phyloP scores from a whole-genome alignment of 2,113 vertebrate genomes.

The Tursiops truncatus region DNA sequence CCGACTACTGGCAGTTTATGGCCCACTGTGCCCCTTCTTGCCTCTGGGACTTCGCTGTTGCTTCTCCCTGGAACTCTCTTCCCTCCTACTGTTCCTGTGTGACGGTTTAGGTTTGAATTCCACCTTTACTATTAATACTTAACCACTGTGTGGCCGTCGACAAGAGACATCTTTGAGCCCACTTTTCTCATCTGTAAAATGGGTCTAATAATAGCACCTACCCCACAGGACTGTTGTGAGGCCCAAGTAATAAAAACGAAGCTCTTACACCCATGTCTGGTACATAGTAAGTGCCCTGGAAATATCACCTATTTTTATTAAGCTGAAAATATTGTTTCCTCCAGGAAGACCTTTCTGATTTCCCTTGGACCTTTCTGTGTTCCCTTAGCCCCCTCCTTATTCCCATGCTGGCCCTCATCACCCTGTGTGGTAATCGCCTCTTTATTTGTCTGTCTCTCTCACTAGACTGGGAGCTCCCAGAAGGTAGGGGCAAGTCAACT shows the following conservation, averaged over 20 bases:
- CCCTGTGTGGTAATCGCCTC: neutral
- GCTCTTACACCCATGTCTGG: neutral
- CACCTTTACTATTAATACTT: neutral
- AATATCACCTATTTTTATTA: neutral
- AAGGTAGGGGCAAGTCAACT: neutral
- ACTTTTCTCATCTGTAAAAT: neutral
- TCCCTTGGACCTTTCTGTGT: neutral
- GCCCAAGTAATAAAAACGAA: neutral
- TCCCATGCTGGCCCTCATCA: neutral
- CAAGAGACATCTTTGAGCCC: neutral
- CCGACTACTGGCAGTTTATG: neutral
- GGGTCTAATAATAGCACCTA: neutral
- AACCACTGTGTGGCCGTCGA: neutral
- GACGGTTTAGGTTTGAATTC: neutral
- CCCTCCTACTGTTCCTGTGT: neutral
- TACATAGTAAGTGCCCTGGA: neutral
- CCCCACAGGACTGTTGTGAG: neutral
- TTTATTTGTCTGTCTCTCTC: neutral
- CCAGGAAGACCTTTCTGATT: neutral
- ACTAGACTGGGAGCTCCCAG: neutral
- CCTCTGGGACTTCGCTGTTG: neutral
- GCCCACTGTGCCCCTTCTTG: neutral
- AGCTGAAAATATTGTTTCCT: neutral
- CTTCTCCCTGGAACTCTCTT: neutral
- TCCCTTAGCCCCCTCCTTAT: neutral